A percentile compares a stretch with the other conserved stretches of the same genome.
Evolutionary conservation across 2,113 vertebrate genomes (phyloP).

Genomic region (Xerus inauris): DNA sequence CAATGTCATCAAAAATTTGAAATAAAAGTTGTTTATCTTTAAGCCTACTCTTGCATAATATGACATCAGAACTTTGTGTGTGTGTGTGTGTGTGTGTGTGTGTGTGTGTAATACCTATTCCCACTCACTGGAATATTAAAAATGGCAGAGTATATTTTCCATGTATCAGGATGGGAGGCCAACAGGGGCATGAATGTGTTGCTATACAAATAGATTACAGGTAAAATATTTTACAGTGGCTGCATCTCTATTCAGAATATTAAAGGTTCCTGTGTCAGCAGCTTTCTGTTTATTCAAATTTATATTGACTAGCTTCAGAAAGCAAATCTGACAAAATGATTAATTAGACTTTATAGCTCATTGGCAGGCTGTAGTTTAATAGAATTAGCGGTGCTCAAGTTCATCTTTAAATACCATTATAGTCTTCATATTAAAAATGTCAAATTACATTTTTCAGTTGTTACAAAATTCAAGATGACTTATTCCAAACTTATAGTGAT

Average conservation of each 20-base stretch:
- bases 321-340: constrained; percentile 89
- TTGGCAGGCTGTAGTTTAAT: constrained; percentile 87
- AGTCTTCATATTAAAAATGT: constrained; percentile 84
- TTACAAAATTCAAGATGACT: constrained; percentile 81
- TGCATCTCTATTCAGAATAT: constrained; percentile 81
- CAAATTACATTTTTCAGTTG: constrained; percentile 86
- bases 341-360: constrained; percentile 87
- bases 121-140: background rate
- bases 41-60: background rate
- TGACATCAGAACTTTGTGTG: background rate
- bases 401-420: constrained; percentile 88
- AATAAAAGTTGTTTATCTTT: constrained; percentile 65
- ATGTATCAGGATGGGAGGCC: background rate
- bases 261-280: constrained; percentile 81
- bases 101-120: no score
- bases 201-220: constrained; percentile 30
- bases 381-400: constrained; percentile 88
- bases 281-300: constrained; percentile 88
- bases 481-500: constrained; percentile 73
- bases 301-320: constrained; percentile 86
- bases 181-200: background rate
- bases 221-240: constrained; percentile 66
- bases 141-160: background rate
- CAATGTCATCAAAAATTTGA: constrained; percentile 85
- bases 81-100: no score